Base-by-base conservation (phyloP, 53 echinoderm and acorn worm species). In the Stichopus horrens region DNA sequence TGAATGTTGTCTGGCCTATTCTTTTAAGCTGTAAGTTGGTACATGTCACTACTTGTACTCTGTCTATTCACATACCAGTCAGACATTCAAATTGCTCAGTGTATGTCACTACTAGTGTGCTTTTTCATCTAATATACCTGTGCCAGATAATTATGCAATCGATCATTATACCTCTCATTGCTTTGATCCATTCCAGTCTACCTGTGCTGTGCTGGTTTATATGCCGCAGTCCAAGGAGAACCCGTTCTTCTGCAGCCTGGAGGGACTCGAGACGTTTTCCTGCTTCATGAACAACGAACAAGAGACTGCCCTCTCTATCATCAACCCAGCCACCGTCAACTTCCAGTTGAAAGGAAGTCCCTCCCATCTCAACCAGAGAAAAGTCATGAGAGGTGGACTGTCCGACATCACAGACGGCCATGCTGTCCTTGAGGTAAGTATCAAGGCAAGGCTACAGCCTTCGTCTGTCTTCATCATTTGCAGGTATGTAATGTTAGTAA, bases 231-330 rank as follows among this genome's bases (percentile, higher is more conserved):
- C 93, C 53, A 92, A 86, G 63, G 96, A 96, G 71, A 94, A 96
- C 83, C 99, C 99, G 9, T 81, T 99, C 56, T 93, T 91, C 13
- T 94, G 99, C 66, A 96, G 92, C 51, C 92, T 99, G 52, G 92
- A 99, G 87, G 95, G 92, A 5, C 90, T 99, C 11, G 99, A 99
- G 79, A 94, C 94, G 16, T 99, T 99, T 90, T 99, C 99, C 21
- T 99, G 99, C 90, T 88, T 91, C 78, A 94, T 99, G 86, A 83
- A 93, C 20, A 94, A 88, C 75, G 99, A 99, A 75, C 92, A 90
- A 23, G 91, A 92, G 14, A 96, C 99, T 4, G 99, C 99, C 20
- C 90, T 99, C 58, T 99, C 99, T 52, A 99, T 99, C 92, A 93
- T 99, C 9, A 96, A 99, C 22, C 99, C 99, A 0, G 92, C 92